phyloP scores from a whole-genome alignment of 2,797 vertebrate species.

The Cryptoprocta ferox region DNA sequence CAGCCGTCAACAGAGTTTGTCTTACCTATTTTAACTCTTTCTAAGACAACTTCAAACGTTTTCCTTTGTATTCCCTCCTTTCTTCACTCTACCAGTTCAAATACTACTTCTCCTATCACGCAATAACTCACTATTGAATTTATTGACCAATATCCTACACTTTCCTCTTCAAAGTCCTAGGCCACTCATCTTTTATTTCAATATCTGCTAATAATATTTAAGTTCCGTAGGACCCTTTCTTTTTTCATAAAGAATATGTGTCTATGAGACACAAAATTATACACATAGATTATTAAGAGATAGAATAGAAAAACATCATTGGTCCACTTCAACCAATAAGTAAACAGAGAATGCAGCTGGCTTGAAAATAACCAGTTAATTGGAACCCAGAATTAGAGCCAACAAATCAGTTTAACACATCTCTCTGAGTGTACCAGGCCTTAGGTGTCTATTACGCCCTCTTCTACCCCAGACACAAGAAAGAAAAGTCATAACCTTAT shows the following conservation, averaged over 20 bases:
- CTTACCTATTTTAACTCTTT: background rate
- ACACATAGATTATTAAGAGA: background rate
- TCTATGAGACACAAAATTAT: background rate
- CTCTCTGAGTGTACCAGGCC: background rate
- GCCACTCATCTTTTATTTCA: background rate
- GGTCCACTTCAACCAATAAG: background rate
- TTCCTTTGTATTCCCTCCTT: background rate
- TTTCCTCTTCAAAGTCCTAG: slow-evolving; percentile 6
- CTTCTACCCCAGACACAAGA: background rate
- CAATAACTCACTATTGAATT: background rate
- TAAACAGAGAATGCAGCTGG: background rate
- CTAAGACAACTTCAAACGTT: background rate
- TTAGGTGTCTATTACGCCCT: background rate
- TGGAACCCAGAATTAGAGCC: background rate
- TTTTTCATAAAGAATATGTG: background rate
- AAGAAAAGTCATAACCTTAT: background rate
- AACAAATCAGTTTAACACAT: background rate
- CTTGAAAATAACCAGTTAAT: background rate
- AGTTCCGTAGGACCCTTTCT: background rate
- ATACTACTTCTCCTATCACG: background rate
- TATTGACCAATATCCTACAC: background rate
- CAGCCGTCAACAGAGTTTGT: background rate
- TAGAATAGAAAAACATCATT: background rate
- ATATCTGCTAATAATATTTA: background rate
- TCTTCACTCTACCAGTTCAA: background rate